These are phyloP conservation scores for Enteromius argenteus DNA, from an alignment of 2,797 vertebrate species.

Conservation along the genomic window DNA sequence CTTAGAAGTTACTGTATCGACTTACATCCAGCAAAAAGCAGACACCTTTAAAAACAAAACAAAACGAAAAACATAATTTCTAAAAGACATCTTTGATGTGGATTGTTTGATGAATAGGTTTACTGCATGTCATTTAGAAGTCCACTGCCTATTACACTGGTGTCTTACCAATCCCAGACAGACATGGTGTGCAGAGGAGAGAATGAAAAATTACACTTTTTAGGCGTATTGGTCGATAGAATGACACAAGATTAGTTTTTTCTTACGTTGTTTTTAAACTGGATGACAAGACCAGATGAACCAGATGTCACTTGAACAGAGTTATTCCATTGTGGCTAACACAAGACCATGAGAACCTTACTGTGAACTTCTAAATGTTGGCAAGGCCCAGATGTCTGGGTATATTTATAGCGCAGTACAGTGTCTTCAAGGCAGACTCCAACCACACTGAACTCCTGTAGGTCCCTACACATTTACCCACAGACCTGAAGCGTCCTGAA, in stretches of 20 bases:
- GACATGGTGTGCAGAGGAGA: conserved; percentile 32
- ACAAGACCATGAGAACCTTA: conserved; percentile 23
- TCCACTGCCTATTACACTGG: conserved; percentile 15
- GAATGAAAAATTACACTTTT: conserved; percentile 20
- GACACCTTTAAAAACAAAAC: neutral
- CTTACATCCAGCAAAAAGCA: neutral
- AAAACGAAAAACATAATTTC: neutral
- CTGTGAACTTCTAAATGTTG: conserved; percentile 48
- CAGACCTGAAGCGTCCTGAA: conserved; percentile 18
- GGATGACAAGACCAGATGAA: neutral
- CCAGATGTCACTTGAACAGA: conserved; percentile 33
- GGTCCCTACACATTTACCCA: conserved; percentile 38
- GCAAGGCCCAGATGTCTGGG: conserved; percentile 52
- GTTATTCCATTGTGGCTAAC: conserved; percentile 2
- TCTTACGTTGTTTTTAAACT: conserved; percentile 15
- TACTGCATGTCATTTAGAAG: conserved; percentile 25
- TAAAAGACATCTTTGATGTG: neutral
- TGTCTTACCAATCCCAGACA: conserved; percentile 38
- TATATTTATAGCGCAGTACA: conserved; percentile 53
- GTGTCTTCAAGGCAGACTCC: conserved; percentile 53
- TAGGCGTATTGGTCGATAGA: neutral
- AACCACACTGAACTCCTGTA: conserved; percentile 15
- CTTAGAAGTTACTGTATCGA: conserved; percentile 12
- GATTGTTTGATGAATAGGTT: conserved; percentile 50
- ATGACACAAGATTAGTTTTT: too few relatives aligned